Conservation (phyloP, 2,797 vertebrate species). For the Champsocephalus esox region DNA sequence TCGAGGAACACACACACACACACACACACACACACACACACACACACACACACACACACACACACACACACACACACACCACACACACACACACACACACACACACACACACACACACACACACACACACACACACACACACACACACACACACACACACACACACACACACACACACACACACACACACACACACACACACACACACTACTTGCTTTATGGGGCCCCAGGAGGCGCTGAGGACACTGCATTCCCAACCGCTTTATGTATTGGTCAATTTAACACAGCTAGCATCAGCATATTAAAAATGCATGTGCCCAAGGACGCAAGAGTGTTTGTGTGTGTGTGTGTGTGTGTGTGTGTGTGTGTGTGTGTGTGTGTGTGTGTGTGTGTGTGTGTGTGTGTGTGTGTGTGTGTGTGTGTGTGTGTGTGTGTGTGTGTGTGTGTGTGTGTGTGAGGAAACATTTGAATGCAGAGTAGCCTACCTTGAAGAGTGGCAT, state of each 20-base stretch:
- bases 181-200: conserved; percentile 7
- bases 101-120: neutral
- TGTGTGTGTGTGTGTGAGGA: no score
- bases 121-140: neutral
- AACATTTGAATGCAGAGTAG: conserved; percentile 16
- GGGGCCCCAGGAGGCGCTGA: conserved; percentile 49
- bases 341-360: neutral
- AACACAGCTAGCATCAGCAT: conserved; percentile 73
- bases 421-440: no score
- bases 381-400: no score
- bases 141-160: neutral
- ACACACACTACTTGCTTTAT: conserved; percentile 42
- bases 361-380: no score
- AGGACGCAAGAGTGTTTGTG: conserved; percentile 48
- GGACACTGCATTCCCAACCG: conserved; percentile 67
- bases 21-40: neutral
- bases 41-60: neutral
- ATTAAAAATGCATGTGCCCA: conserved; percentile 74
- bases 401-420: no score
- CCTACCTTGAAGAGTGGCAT: conserved; percentile 30
- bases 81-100: neutral
- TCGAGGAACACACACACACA: neutral
- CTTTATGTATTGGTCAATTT: conserved; percentile 77
- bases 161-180: no score
- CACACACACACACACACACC: neutral